phyloP scores from a whole-genome alignment of 2,113 vertebrate species.

The Prinia subflava region DNA sequence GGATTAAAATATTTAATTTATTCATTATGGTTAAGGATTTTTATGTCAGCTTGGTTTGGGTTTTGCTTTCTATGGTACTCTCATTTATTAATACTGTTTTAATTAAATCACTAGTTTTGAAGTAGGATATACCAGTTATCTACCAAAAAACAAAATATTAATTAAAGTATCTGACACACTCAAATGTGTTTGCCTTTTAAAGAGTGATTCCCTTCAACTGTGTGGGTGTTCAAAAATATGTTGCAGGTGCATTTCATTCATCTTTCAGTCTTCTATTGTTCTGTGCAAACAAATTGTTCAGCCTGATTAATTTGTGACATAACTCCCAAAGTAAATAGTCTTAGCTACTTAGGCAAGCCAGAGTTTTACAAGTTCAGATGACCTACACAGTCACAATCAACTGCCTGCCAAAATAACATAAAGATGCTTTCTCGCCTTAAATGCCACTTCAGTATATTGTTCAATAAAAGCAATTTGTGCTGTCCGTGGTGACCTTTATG shows the following conservation, averaged over 20 bases:
- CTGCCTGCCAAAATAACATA: constrained; percentile 13
- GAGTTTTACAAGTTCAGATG: not conserved
- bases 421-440: constrained; percentile 11
- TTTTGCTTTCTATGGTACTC: not conserved
- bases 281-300: constrained; percentile 3
- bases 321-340: constrained; percentile 11
- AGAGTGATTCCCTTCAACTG: not conserved
- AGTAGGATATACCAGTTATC: not conserved
- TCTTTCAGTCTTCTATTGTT: not conserved
- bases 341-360: not conserved
- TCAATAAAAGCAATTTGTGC: constrained; percentile 52
- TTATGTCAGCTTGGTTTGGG: not conserved
- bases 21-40: not conserved
- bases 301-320: constrained; percentile 18
- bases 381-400: not conserved
- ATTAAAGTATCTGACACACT: not conserved
- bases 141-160: not conserved
- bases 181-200: not conserved
- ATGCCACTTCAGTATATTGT: not conserved
- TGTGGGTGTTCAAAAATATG: not conserved
- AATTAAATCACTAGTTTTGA: not conserved
- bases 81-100: not conserved
- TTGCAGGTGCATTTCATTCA: constrained; percentile 27
- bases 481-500: not conserved
- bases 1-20: not conserved